Percentiles rank a stretch among this genome's conserved stretches.
Evolutionary conservation across 2,113 vertebrate species (phyloP).

Genomic region (Corythornis cristatus): DNA sequence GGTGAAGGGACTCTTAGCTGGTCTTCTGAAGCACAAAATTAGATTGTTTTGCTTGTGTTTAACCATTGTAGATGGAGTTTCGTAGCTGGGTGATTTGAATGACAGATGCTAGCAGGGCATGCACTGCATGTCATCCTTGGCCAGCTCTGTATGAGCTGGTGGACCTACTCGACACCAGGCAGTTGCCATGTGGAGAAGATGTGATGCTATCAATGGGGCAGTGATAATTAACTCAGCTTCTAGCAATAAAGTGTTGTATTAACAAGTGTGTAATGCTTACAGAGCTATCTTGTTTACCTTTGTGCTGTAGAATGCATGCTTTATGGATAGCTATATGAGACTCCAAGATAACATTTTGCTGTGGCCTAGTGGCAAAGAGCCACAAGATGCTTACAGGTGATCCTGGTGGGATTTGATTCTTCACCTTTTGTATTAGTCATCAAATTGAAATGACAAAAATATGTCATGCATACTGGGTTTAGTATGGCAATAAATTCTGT

Average conservation of each 20-base stretch:
- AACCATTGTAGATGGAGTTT: neutral
- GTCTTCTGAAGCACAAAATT: slow-evolving; percentile 50
- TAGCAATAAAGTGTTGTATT: neutral
- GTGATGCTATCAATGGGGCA: neutral
- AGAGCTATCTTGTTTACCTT: neutral
- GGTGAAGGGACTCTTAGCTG: slow-evolving; percentile 9
- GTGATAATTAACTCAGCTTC: neutral
- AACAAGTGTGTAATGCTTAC: neutral
- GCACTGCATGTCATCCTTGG: fast-evolving
- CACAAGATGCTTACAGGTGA: neutral
- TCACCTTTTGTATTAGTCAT: neutral
- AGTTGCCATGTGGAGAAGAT: neutral
- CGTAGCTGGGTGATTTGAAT: neutral
- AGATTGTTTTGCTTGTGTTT: slow-evolving; percentile 34
- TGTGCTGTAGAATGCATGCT: neutral
- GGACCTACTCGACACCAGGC: neutral
- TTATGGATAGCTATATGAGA: neutral
- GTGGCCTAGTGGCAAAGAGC: neutral
- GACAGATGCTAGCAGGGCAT: fast-evolving
- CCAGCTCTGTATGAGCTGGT: neutral
- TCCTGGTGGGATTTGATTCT: neutral
- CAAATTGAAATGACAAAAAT: neutral
- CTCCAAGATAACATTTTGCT: neutral
- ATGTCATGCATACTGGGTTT: neutral
- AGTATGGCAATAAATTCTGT: neutral